phyloP scores from a whole-genome alignment of 2,113 vertebrate species.

The Talpa occidentalis region DNA sequence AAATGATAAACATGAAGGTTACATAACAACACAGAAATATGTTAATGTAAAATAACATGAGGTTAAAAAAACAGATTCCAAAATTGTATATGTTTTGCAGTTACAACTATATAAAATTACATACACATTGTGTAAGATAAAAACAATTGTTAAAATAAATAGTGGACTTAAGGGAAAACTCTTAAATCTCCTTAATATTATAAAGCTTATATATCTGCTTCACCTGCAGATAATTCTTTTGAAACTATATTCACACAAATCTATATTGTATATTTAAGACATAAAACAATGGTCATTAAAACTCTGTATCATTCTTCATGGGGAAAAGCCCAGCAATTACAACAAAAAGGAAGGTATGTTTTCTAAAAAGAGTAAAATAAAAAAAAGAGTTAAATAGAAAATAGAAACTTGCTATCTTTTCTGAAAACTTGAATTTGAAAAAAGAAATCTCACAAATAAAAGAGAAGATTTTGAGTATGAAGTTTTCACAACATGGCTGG shows the following conservation, averaged over 20 bases:
- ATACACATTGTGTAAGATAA: slow-evolving; percentile 28
- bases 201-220: slow-evolving; percentile 3
- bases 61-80: slow-evolving; percentile 20
- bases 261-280: slow-evolving; percentile 1
- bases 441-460: slow-evolving; percentile 51
- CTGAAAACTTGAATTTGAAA: slow-evolving; percentile 48
- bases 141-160: slow-evolving; percentile 40
- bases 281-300: slow-evolving; percentile 17
- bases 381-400: slow-evolving; percentile 22
- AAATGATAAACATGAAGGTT: slow-evolving; percentile 44
- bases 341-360: not conserved
- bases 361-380: not conserved
- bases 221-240: not conserved
- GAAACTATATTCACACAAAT: not conserved
- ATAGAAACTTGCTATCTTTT: slow-evolving; percentile 27
- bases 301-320: not conserved
- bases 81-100: slow-evolving; percentile 17
- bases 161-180: not conserved
- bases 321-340: not conserved
- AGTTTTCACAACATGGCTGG: slow-evolving; percentile 23
- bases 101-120: slow-evolving; percentile 13
- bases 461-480: not conserved
- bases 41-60: slow-evolving; percentile 7
- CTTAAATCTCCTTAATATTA: slow-evolving; percentile 41
- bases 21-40: slow-evolving; percentile 7